Base-by-base conservation (phyloP, 2,797 vertebrate genomes). In the Chaetodon trifasciatus region DNA sequence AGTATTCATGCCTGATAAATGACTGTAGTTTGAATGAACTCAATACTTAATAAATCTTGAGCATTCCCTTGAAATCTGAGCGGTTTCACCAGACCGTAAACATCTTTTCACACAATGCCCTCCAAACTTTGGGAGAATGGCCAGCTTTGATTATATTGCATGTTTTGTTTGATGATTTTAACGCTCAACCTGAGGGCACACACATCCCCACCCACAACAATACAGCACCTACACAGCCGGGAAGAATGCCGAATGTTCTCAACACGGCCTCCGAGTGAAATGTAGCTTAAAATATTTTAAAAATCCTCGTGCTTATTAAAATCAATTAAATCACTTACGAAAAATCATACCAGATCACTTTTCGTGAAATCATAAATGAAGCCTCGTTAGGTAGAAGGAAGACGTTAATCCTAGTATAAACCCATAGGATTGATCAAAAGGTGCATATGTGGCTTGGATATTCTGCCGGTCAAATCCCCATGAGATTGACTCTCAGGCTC, bases 151-250 rank as follows among this genome's bases (percentile, higher is more conserved):
- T 78, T 72, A 67, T 73, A 87, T 49, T 86, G 72, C 75, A 76
- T 80, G 81, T 91, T 90, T 89, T 81, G 79, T 90, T 91, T 86
- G 85, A 89, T 88, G 81, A 89, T 89, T 87, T 86, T 87, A 79
- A 86, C 87, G 82, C 78, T 89, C 57, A 64, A 86, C 88, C 90
- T 65, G 66, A 89, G 80, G 84, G 70, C 81, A 82, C 53, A 72
- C 49, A 69, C 76, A 57, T 86, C 83, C 46, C 62, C 84, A 52
- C 70, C 83, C 79, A 90, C 82, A 67, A 67, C 82, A 82, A 66
- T 42, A 58, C n/a, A 73, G 71, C 74, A 87, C 67, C 83, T 82
- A 63, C 68, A 73, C 53, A 8, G 15, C 32, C 49, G 70, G 52
- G 44, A 76, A 69, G 49, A 89, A 74, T n/a, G 73, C 17, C 61